Base-by-base conservation (phyloP, 2,113 vertebrate genomes). In the Apodemus sylvaticus region DNA sequence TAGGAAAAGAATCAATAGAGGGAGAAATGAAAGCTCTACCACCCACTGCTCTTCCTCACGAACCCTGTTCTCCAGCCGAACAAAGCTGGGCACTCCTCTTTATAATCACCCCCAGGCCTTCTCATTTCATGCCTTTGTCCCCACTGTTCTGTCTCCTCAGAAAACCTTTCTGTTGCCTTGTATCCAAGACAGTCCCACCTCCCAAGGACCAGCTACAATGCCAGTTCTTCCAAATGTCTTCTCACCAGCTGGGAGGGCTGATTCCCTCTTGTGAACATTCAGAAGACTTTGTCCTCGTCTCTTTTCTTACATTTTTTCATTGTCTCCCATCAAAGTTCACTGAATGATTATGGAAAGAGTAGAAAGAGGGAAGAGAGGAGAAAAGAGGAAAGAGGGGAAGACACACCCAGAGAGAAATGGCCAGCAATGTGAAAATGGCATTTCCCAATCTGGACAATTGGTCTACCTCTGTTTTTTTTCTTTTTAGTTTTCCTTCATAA, bases 1-100 rank as follows among this genome's bases (percentile, higher is more conserved):
- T 94, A 97, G 92, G 82, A 71, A 96, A 92, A 97, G 76, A 98
- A 96, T 95, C 92, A 94, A 83, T 91, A 96, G 89, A 96, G 85
- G 89, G 90, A 97, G 70, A 93, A 92, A 95, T 95, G 93, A 97
- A 97, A 96, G 58, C 45, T 14, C 66, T 91, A 0, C 91, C 94
- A 82, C 96, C 93, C 82, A 89, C 92, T 51, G 94, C 78, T 95
- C 86, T 85, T 45, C 42, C 1, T 85, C 94, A 82, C 31, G 86
- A 95, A 86, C 76, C 92, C 93, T 68, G 89, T 94, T 93, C 90
- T 96, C 70, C n/a, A 88, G 88, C 53, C 0, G 64, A 96, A 97
- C 92, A 96, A 96, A 97, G 92, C 85, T 16, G 76, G 48, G 29
- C 51, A n/a, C 90, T 36, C n/a, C 31, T 92, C 94, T 96, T 96